Base-by-base conservation (phyloP, 2,797 vertebrate genomes). In the Anniella stebbinsi region DNA sequence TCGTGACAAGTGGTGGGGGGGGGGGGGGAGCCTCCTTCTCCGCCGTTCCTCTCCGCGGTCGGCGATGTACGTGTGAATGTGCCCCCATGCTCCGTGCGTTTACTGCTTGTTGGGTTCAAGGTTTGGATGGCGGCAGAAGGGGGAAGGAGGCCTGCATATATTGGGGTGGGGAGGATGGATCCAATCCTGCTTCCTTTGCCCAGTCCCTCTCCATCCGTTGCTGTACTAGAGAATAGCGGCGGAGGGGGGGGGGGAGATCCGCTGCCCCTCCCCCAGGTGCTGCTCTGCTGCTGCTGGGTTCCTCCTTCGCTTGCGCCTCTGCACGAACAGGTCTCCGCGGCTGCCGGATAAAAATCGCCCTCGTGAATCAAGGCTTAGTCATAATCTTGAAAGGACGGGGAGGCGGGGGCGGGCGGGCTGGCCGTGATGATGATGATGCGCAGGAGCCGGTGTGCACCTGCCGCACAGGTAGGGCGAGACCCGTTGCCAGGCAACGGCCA, bases 381-480 rank as follows among this genome's bases (percentile, higher is more conserved):
- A 95, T 93, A 83, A 92, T 92, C 88, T 91, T 90, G 84, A 95
- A 93, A 92, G 95, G 88, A 38, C 21, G 91, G 91, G 78, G 90
- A 95, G 91, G 87, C 51, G 78, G 94, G 81, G 91, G 41, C 92
- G 95, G 94, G 67, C 67, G 11, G 25, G 67, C 67, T 1, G n/a
- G 72, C 21, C 17, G 21, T 18, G 57, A 60, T 60, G 57, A 60
- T 9, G 57, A 18, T 9, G 57, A 60, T 60, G 57, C 57, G 17
- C 57, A 60, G 57, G 57, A 60, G 60, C 60, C 18, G 60, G 45
- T 45, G 91, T 88, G 94, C 96, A 96, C 98, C 97, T 97, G 98
- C 97, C 88, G 95, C 98, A 98, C 98, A 98, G 98, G 98, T 98
- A 98, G 97, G 98, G 98, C 98, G 96, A 97, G 98, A 98, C 98